These are phyloP conservation scores for Scaptodrosophila lebanonensis DNA, from an alignment of 1,140 invertebrate species.

Conservation along the genomic window DNA sequence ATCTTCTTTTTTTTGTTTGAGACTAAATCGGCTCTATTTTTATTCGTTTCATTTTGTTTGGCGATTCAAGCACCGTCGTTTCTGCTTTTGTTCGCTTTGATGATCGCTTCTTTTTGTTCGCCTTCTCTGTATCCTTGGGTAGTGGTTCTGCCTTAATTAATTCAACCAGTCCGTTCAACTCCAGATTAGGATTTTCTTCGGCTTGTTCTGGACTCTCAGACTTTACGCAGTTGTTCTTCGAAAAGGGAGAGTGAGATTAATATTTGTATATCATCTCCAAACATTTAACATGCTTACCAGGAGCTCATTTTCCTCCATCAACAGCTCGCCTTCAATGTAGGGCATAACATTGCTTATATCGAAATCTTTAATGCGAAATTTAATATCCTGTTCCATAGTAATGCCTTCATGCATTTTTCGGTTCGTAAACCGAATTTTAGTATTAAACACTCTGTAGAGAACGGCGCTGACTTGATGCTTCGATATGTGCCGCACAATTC, in stretches of 20 bases:
- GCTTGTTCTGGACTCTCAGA: slow-evolving; percentile 29
- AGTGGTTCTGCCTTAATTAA: slow-evolving; percentile 39
- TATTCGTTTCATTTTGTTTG: slow-evolving; percentile 63
- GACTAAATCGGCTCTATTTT: slow-evolving; percentile 51
- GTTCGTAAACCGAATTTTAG: slow-evolving; percentile 59
- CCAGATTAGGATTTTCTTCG: slow-evolving; percentile 15
- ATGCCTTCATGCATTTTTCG: slow-evolving; percentile 36
- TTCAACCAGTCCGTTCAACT: slow-evolving; percentile 51
- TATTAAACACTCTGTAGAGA: slow-evolving; percentile 74
- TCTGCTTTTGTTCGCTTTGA: slow-evolving; percentile 36
- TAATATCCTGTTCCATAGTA: slow-evolving; percentile 61
- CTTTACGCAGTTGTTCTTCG: slow-evolving; percentile 34
- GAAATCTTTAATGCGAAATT: slow-evolving; percentile 69
- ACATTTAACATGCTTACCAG: slow-evolving; percentile 21
- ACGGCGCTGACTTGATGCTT: slow-evolving; percentile 62
- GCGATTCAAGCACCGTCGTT: slow-evolving; percentile 11
- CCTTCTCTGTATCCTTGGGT: background rate
- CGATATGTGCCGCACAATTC: slow-evolving; percentile 66
- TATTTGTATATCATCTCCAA: background rate
- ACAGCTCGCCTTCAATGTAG: slow-evolving; percentile 71
- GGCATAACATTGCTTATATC: slow-evolving; percentile 62
- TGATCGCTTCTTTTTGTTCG: slow-evolving; percentile 17
- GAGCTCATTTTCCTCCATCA: slow-evolving; percentile 20
- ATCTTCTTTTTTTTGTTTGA: slow-evolving; percentile 11
- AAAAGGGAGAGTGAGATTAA: background rate